Conservation (phyloP, 2,113 vertebrate genomes). For the Podocnemis expansa region DNA sequence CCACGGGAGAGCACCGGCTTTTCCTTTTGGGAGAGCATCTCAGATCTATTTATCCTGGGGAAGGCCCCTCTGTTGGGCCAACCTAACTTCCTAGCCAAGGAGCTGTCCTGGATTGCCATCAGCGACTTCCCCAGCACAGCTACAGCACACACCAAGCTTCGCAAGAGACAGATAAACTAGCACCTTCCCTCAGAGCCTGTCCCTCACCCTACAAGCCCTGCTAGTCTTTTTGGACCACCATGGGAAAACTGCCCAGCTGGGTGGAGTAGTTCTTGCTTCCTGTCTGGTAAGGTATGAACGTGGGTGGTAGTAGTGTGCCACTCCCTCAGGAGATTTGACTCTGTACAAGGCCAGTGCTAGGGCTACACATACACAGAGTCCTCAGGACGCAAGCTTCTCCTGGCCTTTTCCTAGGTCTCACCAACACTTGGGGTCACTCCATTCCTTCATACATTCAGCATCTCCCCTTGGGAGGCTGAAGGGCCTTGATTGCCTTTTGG, state of each 20-base stretch:
- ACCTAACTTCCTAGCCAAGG: background rate
- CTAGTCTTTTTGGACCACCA: background rate
- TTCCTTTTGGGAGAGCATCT: background rate
- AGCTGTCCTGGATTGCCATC: background rate
- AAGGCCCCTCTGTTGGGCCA: background rate
- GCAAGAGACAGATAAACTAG: background rate
- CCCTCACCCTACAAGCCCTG: background rate
- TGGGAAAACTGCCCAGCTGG: background rate
- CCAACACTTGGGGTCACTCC: background rate
- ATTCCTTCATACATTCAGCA: background rate
- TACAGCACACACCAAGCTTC: background rate
- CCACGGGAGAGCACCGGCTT: background rate
- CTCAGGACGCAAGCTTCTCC: background rate
- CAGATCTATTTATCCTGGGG: background rate
- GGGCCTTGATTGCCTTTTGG: too few species aligned
- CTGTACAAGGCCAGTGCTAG: background rate
- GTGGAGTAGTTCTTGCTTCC: background rate
- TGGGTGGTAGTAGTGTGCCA: background rate
- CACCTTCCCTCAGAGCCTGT: background rate
- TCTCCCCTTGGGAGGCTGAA: background rate
- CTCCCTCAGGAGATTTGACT: background rate
- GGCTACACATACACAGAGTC: background rate
- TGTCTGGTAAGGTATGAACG: background rate
- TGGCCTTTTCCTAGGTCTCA: background rate
- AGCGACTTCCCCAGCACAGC: background rate